Conservation (phyloP, 2,888 invertebrate species). For the Tenodera sinensis region DNA sequence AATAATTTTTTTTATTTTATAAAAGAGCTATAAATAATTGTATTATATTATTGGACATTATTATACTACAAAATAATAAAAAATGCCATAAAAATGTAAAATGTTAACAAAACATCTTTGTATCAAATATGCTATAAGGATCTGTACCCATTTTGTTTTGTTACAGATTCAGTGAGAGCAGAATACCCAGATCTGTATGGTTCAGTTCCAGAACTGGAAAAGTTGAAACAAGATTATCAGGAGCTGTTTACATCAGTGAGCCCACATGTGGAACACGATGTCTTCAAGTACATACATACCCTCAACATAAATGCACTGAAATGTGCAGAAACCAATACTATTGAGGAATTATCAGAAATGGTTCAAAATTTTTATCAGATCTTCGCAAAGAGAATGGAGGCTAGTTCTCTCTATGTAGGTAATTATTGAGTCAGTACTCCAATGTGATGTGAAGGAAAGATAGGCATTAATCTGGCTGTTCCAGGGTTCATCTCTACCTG, state of each 20-base stretch:
- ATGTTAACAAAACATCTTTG: no score
- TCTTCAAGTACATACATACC: conserved; percentile 64
- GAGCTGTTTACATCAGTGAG: conserved; percentile 47
- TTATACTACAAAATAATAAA: no score
- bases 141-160: no score
- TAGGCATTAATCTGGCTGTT: no score
- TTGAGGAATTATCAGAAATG: conserved; percentile 84
- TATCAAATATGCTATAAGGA: no score
- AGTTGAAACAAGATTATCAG: conserved; percentile 46
- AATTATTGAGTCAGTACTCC: conserved; percentile 20
- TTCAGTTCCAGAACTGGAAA: conserved; percentile 39
- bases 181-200: conserved; percentile 35
- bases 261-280: conserved; percentile 54
- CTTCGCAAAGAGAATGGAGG: conserved; percentile 68
- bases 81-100: no score
- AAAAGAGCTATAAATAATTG: no score
- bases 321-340: conserved; percentile 56
- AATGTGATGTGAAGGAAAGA: background rate
- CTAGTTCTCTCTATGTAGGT: conserved; percentile 58
- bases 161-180: conserved; percentile 32
- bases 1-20: no score
- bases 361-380: conserved; percentile 88
- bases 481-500: no score
- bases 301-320: conserved; percentile 62
- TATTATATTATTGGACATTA: no score